Evolutionary conservation across 2,888 invertebrate species (phyloP).

Genomic region (Folsomia manolachei): DNA sequence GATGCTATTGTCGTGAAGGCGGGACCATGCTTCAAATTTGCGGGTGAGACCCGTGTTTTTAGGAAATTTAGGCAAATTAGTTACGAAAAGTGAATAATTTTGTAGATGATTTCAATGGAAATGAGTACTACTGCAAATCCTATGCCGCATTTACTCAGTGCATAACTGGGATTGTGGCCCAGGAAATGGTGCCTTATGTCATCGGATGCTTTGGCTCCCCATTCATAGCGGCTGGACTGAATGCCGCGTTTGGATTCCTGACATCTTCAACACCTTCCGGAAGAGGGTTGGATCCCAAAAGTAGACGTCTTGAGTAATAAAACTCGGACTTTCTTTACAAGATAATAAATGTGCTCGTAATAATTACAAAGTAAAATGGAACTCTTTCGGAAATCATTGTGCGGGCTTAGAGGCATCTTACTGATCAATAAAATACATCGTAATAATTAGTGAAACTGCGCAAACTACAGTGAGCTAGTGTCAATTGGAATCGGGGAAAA

Average conservation of each 20-base stretch:
- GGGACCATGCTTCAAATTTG: background rate
- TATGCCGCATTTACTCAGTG: slow-evolving; percentile 1
- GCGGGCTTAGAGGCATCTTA: too few relatives aligned
- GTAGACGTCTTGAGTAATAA: too few relatives aligned
- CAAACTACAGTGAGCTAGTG: too few relatives aligned
- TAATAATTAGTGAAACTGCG: too few relatives aligned
- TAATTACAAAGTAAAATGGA: too few relatives aligned
- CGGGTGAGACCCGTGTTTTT: background rate
- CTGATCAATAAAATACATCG: too few relatives aligned
- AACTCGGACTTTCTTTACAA: too few relatives aligned
- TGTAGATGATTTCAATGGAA: background rate
- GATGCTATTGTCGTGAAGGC: background rate
- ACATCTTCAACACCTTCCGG: background rate
- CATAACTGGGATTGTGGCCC: background rate
- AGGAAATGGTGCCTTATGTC: background rate
- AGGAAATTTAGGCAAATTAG: background rate
- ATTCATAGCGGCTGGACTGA: background rate
- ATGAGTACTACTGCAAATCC: background rate
- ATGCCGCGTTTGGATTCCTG: background rate
- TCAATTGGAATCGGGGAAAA: too few relatives aligned
- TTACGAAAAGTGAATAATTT: background rate
- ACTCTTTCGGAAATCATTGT: too few relatives aligned
- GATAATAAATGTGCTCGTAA: too few relatives aligned
- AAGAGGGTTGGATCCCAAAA: background rate
- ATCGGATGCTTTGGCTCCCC: background rate